Percentiles rank a stretch among this genome's conserved stretches.
phyloP scores from a whole-genome alignment of 2,797 vertebrate genomes.

The Pangasius mekongensis region DNA sequence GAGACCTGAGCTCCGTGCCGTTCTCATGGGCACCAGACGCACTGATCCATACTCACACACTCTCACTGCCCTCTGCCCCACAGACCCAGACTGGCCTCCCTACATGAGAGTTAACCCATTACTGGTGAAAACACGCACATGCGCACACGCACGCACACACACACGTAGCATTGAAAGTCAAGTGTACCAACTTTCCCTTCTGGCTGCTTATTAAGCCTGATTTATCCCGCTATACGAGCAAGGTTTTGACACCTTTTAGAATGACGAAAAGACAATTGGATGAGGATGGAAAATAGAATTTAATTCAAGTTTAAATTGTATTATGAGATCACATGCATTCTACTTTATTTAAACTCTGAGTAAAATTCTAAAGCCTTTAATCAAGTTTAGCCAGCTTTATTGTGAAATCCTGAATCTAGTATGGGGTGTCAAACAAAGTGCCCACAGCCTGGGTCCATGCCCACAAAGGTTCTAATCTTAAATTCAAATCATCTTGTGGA shows the following conservation, averaged over 20 bases:
- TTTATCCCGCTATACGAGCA: background rate
- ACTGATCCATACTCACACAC: constrained; percentile 90
- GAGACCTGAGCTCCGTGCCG: constrained; percentile 82
- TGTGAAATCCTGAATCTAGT: background rate
- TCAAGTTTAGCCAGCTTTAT: background rate
- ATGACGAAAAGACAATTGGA: background rate
- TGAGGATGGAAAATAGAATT: background rate
- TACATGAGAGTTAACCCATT: constrained; percentile 94
- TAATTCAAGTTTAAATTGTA: background rate
- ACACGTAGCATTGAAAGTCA: background rate
- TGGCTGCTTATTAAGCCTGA: background rate
- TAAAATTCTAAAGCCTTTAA: background rate
- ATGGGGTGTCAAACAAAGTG: background rate
- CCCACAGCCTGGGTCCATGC: background rate
- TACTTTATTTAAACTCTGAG: background rate
- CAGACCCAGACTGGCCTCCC: constrained; percentile 87
- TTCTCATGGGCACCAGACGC: constrained; percentile 92
- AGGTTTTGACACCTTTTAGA: background rate
- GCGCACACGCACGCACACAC: constrained; percentile 24
- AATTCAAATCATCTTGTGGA: background rate
- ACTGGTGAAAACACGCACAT: constrained; percentile 75
- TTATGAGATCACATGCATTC: background rate
- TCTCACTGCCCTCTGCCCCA: constrained; percentile 82
- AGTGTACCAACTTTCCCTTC: background rate
- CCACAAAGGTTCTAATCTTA: background rate